Evolutionary conservation across 2,113 vertebrate species (phyloP).

Genomic region (Stegostoma tigrinum): DNA sequence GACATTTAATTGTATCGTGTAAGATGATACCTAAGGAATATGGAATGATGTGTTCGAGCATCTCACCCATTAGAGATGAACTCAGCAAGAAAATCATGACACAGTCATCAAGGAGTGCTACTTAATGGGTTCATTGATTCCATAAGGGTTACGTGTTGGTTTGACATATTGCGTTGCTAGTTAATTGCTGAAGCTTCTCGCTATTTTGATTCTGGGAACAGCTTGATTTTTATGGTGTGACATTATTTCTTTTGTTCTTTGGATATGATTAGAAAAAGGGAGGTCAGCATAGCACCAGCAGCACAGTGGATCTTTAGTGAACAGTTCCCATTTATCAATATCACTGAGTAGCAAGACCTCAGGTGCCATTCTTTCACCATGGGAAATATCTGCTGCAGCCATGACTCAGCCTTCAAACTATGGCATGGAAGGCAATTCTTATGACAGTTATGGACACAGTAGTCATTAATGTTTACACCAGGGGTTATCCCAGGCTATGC

Average conservation of each 20-base stretch:
- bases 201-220: conserved; percentile 7
- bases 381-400: neutral
- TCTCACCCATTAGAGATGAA: neutral
- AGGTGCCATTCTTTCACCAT: neutral
- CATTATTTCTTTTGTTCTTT: neutral
- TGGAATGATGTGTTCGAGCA: neutral
- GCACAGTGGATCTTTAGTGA: neutral
- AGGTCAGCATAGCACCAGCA: neutral
- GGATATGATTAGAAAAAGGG: neutral
- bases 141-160: neutral
- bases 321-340: neutral
- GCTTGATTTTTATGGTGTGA: neutral
- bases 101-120: neutral
- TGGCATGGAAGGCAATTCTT: neutral
- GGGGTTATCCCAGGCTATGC: neutral
- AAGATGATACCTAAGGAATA: neutral
- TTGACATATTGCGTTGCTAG: neutral
- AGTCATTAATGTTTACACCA: neutral
- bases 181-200: neutral
- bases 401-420: neutral
- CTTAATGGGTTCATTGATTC: neutral
- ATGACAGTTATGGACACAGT: neutral
- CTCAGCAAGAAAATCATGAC: neutral
- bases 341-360: neutral
- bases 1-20: neutral